A percentile compares a stretch with the other conserved stretches of the same genome.
Conservation (phyloP, 2,888 invertebrate species). For the Acronicta alni region DNA sequence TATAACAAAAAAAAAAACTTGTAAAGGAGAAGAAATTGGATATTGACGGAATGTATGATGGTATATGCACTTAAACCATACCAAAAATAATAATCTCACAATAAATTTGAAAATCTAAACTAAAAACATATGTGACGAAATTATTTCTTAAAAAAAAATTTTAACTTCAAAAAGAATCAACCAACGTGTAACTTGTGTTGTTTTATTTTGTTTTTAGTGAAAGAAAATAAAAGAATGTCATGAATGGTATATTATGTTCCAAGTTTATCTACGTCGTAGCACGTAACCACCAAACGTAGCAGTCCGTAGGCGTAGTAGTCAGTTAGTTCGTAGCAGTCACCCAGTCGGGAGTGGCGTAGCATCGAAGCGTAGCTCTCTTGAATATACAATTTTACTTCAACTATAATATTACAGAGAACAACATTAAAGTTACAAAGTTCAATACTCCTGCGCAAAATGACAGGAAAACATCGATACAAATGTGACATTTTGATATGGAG, state of each 20-base stretch:
- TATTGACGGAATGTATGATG: constrained; percentile 18
- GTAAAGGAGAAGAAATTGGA: constrained; percentile 18
- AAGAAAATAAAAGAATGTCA: no score
- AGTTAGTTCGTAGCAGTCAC: neutral
- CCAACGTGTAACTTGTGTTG: no score
- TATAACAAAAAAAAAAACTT: constrained; percentile 37
- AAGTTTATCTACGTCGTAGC: constrained; percentile 43
- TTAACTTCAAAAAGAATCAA: no score
- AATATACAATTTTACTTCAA: neutral
- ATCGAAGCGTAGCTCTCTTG: neutral
- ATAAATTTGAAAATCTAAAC: no score
- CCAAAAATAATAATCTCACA: no score
- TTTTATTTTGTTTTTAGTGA: no score
- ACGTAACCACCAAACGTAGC: neutral
- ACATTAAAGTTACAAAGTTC: constrained; percentile 53
- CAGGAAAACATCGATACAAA: constrained; percentile 81
- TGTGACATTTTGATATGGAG: constrained; percentile 87
- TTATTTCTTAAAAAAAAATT: no score
- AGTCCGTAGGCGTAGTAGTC: constrained; percentile 18
- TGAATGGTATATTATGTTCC: no score
- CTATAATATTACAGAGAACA: constrained; percentile 11
- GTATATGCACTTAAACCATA: neutral
- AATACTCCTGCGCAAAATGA: constrained; percentile 75
- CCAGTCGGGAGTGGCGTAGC: constrained; percentile 21
- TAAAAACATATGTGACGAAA: no score